Evolutionary conservation across 1,140 invertebrate species (phyloP), one percentile per base, ranked within the genome.

Genomic region (Zaprionus lachaisei): DNA sequence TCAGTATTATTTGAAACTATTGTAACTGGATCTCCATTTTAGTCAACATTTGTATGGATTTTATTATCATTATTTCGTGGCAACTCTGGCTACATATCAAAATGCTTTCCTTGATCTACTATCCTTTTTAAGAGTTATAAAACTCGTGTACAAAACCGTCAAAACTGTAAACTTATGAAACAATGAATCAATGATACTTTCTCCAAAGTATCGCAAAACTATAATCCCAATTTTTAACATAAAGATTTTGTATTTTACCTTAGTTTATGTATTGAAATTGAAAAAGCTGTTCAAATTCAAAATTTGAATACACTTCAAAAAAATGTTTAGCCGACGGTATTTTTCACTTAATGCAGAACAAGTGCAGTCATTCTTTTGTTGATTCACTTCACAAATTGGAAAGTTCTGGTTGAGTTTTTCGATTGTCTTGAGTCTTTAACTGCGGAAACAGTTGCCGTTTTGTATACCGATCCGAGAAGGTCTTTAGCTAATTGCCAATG

Each of bases 251-350:
- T 28, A 9, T 34, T 62, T 70, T 70, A 70, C 67, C 67, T 70
- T 12, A 26, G 12, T 22, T 44, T 28, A 14, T 12, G 24, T 55
- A 28, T 54, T 2, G 37, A 28, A 17, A 22, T 17, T 2, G 22
- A 55, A 54, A 14, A 9, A 34, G 31, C 2, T 20, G 38, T 12
- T 41, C 15, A 37, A 44, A 38, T 58, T 49, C 12, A 22, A 11
- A 24, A 61, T 54, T 54, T 34, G 51, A 34, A 54, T 63, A 34
- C 75, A 80, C 81, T 83, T n/a, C 5, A 68, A 55, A 38, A 74
- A 65, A 57, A 70, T 63, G 54, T 58, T 78, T 81, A 68, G 65
- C 81, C 81, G 81, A 14, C 81, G 81, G 81, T 64, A 51, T 71
- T 77, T 73, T 14, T 38, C 31, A 58, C 65, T 80, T 55, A 38